Base-by-base conservation (phyloP, 2,113 vertebrate genomes). In the Dasyprocta punctata region DNA sequence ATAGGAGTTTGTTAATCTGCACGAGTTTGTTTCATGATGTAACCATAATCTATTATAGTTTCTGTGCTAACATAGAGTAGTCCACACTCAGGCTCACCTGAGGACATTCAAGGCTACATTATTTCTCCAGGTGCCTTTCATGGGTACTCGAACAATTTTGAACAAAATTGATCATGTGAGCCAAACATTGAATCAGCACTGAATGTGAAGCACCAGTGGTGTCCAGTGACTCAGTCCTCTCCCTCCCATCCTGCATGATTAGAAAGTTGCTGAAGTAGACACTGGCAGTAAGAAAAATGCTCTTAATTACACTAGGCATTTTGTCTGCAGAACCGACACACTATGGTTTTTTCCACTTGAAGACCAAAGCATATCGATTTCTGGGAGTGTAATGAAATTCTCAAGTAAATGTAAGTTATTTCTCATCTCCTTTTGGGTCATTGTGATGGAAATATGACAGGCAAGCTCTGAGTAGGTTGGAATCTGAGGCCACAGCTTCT, bases 121-220 rank as follows among this genome's bases (percentile, higher is more conserved):
- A 16, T 28, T 36, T 58, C 75, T n/a, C 69, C 47, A 65, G 0
- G 0, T 86, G 85, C 67, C 90, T 91, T 97, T 90, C 75, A 85
- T 24, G 14, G 49, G 17, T 78, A 90, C 82, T 41, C 92, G 93
- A 92, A 63, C 10, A 61, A 14, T 82, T 97, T 82, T 91, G 94
- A 97, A 97, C 94, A 96, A 94, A 84, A 82, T 19, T 82, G 84
- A 92, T 90, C 94, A 11, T 69, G 71, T 89, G 26, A 93, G 54
- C 36, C 89, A 87, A 89, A 96, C 67, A 77, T 14, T 19, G 33
- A 61, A 22, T 96, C 86, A 63, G 49, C 94, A 94, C 54, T 1
- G 3, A 71, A 91, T 38, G 0, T 67, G 90, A 98, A 60, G 87
- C 89, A 65, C 71, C 47, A 85, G 33, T 77, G 90, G 60, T 78